These are phyloP conservation scores for Sinosuthora webbiana DNA, from an alignment of 2,113 vertebrate genomes.

Conservation along the genomic window DNA sequence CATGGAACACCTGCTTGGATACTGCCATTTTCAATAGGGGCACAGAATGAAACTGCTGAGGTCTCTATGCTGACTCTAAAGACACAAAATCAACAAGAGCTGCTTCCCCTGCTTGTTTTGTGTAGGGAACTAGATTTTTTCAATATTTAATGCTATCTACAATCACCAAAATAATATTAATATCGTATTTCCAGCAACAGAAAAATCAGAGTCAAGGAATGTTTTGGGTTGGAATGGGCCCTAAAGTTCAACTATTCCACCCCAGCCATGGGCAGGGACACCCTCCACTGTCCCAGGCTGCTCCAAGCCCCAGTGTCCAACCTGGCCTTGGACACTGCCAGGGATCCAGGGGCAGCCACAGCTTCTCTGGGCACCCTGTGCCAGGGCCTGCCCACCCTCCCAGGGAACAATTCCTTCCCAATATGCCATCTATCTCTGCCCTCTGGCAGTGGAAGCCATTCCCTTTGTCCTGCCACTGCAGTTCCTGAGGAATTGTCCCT, in stretches of 20 bases:
- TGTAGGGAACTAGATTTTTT: background rate
- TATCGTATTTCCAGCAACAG: background rate
- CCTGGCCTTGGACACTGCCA: background rate
- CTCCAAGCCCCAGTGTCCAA: background rate
- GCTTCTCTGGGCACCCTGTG: background rate
- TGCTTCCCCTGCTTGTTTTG: background rate
- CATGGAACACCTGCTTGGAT: background rate
- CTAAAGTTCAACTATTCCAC: rapidly evolving
- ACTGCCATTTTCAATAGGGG: background rate
- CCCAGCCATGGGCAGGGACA: background rate
- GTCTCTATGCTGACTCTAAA: background rate
- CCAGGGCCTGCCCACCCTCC: background rate
- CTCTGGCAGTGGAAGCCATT: background rate
- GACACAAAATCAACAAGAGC: background rate
- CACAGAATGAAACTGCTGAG: background rate
- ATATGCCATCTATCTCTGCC: rapidly evolving
- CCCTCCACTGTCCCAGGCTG: background rate
- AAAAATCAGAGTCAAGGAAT: background rate
- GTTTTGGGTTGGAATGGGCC: background rate
- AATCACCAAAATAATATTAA: background rate
- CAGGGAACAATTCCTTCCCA: background rate
- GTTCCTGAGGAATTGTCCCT: background rate
- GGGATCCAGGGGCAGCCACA: background rate
- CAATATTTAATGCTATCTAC: background rate
- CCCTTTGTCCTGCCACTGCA: rapidly evolving